A percentile compares a stretch with the other conserved stretches of the same genome.
These are phyloP conservation scores for Ceratitis capitata DNA, from an alignment of 1,140 invertebrate genomes.

Conservation along the genomic window DNA sequence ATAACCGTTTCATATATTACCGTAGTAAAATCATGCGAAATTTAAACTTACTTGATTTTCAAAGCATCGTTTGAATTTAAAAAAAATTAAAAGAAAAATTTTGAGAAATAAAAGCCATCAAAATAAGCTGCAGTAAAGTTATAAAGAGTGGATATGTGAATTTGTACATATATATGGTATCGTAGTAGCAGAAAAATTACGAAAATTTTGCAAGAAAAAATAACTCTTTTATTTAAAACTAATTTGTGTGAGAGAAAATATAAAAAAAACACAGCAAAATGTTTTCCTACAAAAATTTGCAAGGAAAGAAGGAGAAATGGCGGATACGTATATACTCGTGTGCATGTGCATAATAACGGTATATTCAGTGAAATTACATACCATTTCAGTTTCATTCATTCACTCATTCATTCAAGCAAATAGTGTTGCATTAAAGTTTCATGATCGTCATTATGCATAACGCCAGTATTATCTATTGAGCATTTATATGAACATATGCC, in stretches of 20 bases:
- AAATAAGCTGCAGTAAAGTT: background rate
- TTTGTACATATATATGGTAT: background rate
- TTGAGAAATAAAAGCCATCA: no score
- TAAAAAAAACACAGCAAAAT: background rate
- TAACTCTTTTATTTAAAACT: background rate
- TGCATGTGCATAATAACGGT: background rate
- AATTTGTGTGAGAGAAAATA: background rate
- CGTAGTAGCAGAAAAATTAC: background rate
- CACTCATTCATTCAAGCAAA: background rate
- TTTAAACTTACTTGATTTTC: background rate
- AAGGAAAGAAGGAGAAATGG: background rate
- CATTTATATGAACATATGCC: background rate
- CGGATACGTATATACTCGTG: background rate
- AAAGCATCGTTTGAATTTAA: no score
- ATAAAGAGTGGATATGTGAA: background rate
- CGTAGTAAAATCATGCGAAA: no score
- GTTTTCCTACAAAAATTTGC: conserved; percentile 12
- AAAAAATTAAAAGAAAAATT: no score
- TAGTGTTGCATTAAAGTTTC: background rate
- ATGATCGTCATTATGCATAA: conserved; percentile 10
- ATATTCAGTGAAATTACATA: background rate
- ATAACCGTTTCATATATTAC: no score
- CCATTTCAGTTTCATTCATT: conserved; percentile 18
- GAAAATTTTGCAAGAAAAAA: background rate
- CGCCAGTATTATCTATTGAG: background rate